phyloP scores from a whole-genome alignment of 1,140 invertebrate species.

The Acromyrmex heyeri region DNA sequence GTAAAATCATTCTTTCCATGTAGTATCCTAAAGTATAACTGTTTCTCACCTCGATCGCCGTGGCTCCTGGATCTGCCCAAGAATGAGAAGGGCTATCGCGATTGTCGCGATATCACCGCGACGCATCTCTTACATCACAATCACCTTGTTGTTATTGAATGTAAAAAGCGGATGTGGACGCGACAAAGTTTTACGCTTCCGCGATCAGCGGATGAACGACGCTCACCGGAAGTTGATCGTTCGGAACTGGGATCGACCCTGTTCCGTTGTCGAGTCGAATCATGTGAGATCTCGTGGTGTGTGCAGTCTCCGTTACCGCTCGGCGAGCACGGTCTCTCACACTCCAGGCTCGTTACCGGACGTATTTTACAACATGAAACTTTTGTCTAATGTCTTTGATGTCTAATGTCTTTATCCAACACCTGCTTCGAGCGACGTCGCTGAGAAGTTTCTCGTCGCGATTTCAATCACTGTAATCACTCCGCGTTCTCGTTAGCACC shows the following conservation, averaged over 20 bases:
- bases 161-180: slow-evolving; percentile 76
- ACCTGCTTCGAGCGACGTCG: slow-evolving; percentile 17
- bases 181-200: slow-evolving; percentile 69
- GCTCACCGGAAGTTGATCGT: slow-evolving; percentile 58
- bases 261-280: slow-evolving; percentile 65
- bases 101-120: slow-evolving; percentile 86
- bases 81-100: slow-evolving; percentile 86
- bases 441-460: slow-evolving; percentile 30
- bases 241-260: slow-evolving; percentile 54
- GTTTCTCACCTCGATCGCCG: slow-evolving; percentile 83
- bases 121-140: slow-evolving; percentile 87
- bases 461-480: slow-evolving; percentile 51
- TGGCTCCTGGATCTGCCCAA: slow-evolving; percentile 84
- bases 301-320: slow-evolving; percentile 14
- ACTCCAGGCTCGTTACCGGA: background rate
- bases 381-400: background rate
- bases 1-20: no score
- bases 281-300: slow-evolving; percentile 44
- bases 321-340: background rate
- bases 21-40: background rate
- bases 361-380: slow-evolving; percentile 6
- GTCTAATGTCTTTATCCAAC: slow-evolving; percentile 8
- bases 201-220: slow-evolving; percentile 56
- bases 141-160: slow-evolving; percentile 82
- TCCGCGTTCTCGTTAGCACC: slow-evolving; percentile 43